Conservation (phyloP, 2,797 vertebrate genomes). For the Myotis daubentonii region DNA sequence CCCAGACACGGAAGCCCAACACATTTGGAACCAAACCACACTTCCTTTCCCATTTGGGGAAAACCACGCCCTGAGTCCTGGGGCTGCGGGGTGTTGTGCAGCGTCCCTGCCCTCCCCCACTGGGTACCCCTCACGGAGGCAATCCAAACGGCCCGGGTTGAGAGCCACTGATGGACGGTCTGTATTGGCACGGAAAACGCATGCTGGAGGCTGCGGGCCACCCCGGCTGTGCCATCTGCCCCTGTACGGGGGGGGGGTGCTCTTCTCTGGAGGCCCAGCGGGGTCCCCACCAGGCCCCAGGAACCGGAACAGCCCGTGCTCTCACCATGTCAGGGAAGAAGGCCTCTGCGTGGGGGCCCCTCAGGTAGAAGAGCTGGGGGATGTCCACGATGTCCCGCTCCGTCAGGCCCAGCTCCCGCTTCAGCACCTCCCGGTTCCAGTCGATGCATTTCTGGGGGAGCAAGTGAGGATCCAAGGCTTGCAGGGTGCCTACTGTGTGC, state of each 20-base stretch:
- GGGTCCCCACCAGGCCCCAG: accelerated
- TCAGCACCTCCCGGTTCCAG: conserved; percentile 94
- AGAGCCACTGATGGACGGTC: neutral
- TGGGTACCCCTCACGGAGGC: neutral
- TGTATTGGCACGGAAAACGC: neutral
- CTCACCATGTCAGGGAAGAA: conserved; percentile 94
- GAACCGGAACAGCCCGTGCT: accelerated
- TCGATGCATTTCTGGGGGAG: conserved; percentile 92
- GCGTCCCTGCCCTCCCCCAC: neutral
- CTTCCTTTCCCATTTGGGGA: too few species aligned
- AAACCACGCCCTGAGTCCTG: accelerated
- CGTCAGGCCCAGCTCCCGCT: conserved; percentile 91
- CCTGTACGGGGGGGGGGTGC: accelerated
- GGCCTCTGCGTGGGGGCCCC: conserved; percentile 79
- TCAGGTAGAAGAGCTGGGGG: conserved; percentile 91
- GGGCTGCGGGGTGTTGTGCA: accelerated
- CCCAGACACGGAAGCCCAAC: accelerated
- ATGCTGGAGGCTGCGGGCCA: accelerated
- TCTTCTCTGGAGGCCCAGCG: neutral
- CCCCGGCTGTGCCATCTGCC: neutral
- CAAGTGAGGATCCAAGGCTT: accelerated
- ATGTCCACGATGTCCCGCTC: conserved; percentile 94
- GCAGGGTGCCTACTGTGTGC: neutral
- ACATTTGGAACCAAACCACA: neutral
- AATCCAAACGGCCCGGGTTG: accelerated